Conservation (phyloP, 2,888 invertebrate genomes). For the Deilephila porcellus region DNA sequence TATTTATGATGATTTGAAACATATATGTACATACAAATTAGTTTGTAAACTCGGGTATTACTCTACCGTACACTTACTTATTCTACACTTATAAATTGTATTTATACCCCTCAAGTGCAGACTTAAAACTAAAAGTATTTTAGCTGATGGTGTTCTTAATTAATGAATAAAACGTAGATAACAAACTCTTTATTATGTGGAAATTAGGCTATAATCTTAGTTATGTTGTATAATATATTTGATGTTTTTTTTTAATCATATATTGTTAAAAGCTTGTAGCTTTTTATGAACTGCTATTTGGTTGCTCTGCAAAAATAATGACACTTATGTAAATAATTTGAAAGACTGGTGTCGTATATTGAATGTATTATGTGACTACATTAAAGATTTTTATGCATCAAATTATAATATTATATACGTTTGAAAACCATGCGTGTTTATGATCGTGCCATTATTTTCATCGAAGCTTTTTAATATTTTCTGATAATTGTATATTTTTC, state of each 20-base stretch:
- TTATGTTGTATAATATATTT: background rate
- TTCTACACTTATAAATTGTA: background rate
- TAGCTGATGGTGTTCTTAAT: background rate
- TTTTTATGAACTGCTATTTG: background rate
- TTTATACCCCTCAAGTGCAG: background rate
- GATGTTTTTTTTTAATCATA: background rate
- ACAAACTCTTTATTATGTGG: background rate
- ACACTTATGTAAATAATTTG: background rate
- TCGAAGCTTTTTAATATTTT: too few relatives aligned
- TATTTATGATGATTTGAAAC: too few relatives aligned
- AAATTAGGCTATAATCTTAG: background rate
- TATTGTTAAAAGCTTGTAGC: background rate
- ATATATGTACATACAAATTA: too few relatives aligned
- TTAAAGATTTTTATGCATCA: too few relatives aligned
- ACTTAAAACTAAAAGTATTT: background rate
- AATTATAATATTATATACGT: too few relatives aligned
- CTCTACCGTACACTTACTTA: background rate
- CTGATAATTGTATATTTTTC: too few relatives aligned
- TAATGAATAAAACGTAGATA: background rate
- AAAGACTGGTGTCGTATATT: background rate
- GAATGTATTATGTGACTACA: too few relatives aligned
- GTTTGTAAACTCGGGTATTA: too few relatives aligned
- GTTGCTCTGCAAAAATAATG: background rate
- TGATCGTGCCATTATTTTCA: too few relatives aligned
- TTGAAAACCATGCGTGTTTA: too few relatives aligned